These are phyloP conservation scores for Drosophila kokeensis DNA, from an alignment of 2,888 invertebrate genomes.

Conservation along the genomic window DNA sequence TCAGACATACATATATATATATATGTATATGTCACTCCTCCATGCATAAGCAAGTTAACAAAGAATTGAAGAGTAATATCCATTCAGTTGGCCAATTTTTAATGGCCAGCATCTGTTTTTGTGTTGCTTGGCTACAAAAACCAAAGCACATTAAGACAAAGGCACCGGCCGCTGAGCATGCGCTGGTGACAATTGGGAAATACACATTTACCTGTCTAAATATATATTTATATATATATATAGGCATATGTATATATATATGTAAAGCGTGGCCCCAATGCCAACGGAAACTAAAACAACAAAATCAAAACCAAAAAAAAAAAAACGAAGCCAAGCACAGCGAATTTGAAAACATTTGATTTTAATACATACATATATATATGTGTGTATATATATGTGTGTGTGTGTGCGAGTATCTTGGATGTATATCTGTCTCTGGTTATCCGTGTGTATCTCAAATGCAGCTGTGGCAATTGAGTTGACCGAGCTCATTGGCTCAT, in stretches of 20 bases:
- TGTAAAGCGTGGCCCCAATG: conserved; percentile 21
- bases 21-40: not conserved
- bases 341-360: conserved; percentile 37
- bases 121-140: not conserved
- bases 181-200: conserved; percentile 30
- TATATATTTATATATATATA: not conserved
- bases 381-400: not conserved
- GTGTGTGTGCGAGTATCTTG: not conserved
- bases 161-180: not conserved
- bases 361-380: conserved; percentile 9
- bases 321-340: conserved; percentile 17
- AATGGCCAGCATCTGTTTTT: not conserved
- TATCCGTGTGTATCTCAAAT: conserved; percentile 15
- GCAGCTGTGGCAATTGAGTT: conserved; percentile 19
- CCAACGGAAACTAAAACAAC: conserved; percentile 36
- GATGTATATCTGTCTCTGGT: not conserved
- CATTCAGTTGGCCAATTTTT: not conserved
- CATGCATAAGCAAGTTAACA: not conserved
- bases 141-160: not conserved
- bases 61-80: not conserved
- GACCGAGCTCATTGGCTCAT: conserved; percentile 50
- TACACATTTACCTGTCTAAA: not conserved
- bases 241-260: not conserved
- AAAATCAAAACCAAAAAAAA: not conserved
- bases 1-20: not conserved